Evolutionary conservation across 2,113 vertebrate species (phyloP), one percentile per base, ranked within the genome.

Genomic region (Benitochromis conjunctus): DNA sequence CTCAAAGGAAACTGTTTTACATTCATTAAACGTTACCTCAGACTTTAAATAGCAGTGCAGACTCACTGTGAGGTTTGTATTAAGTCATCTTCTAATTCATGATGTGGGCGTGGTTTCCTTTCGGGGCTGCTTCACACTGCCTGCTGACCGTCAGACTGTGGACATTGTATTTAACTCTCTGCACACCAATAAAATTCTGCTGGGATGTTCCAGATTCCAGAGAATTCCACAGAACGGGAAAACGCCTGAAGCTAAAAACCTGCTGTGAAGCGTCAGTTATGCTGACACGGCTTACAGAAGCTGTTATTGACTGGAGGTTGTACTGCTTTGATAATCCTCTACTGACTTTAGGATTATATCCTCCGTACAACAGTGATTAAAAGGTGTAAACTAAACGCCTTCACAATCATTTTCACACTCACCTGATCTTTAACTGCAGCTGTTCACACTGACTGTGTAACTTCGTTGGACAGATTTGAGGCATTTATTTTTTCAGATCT

Each of bases 51-150:
- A 46, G 38, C 64, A 10, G 13, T 1, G 0, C 38, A 26, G 21
- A 43, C 36, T 43, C 64, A 16, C 12, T 16, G 0, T 43, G n/a
- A 69, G n/a, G 14, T 24, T 69, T 69, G 18, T 3, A 53, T 53
- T 19, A 53, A 53, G 4, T 41, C 1, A 4, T 64, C 60, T 64
- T 34, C 1, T 64, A 64, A 38, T n/a, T 38, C 34, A 38, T 0
- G 2, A 64, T 19, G 31, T 9, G 7, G 0, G 64, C 36, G 24
- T 24, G 36, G 34, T 41, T 66, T 66, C 13, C 34, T 66, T 66
- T 14, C 3, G 0, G 36, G 12, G 34, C n/a, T 69, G n/a, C 38
- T 71, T 21, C n/a, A 41, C 41, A 9, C 38, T 69, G 64, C 7
- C 64, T 0, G 4, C n/a, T 43, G 36, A 24, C 14, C 3, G 7